Evolutionary conservation across 2,888 invertebrate genomes (phyloP), one percentile per base, ranked within the genome.

Genomic region (Hyalella azteca): DNA sequence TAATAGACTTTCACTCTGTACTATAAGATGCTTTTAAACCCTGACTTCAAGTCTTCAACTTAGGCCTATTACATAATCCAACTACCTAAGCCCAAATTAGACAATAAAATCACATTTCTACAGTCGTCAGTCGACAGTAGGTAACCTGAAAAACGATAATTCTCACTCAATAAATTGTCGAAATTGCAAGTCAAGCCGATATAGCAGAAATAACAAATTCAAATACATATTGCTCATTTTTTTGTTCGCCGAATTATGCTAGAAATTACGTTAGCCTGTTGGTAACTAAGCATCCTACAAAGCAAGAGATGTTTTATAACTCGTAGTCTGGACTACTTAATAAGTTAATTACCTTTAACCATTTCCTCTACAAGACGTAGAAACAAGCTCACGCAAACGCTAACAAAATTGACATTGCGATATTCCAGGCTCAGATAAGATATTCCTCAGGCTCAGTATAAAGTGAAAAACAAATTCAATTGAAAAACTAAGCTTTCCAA

Each of bases 401-500:
- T 11, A 54, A 5, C 11, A 22, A 54, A 54, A 54, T 54, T 26
- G 11, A 54, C 13, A 26, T 54, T 54, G 11, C 26, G 29, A 26
- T 29, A 54, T 22, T 11, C 29, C 54, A 54, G 22, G 22, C 7
- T 26, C 26, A 26, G 26, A 22, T 3, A 26, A 26, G 22, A 1
- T 22, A 54, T 54, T 54, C 22, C 11, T 29, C 29, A 54, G 54
- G 29, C 9, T 11, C 29, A 3, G 26, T 54, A 9, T 54, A 26
- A n/a, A n/a, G n/a, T 26, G 11, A 54, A 11, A 50, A 22, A 54
- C 54, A 29, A 54, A 11, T 54, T n/a, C 4, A 54, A 54, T 54
- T 54, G 54, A 22, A 29, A 54, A 54, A 29, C 29, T 29, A 66
- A 66, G 66, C 66, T 66, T 66, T 36, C 66, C 36, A 32, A 66